Base-by-base conservation (phyloP, 2,888 invertebrate species). In the Pharmacophagus antenor region DNA sequence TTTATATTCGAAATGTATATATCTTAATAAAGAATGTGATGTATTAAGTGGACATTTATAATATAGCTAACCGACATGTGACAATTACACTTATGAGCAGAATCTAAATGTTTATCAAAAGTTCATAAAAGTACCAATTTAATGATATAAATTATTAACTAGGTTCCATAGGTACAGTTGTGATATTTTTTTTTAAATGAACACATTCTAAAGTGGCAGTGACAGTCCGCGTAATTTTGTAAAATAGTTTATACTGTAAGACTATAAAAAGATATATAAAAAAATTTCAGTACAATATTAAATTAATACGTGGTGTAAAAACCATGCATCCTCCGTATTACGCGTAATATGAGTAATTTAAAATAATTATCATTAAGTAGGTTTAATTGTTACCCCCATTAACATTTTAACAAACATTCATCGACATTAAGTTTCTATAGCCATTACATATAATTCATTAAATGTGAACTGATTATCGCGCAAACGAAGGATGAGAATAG, bases 171-270 rank as follows among this genome's bases (percentile, higher is more conserved):
- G 2, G 2, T 20, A n/a, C 18, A 18, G n/a, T 44, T 44, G 42
- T 44, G 42, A 18, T 44, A 44, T 44, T 20, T 42, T 44, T 27
- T 18, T 17, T 22, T 48, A 54, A 54, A 59, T 59, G 59, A 59
- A 59, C 59, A 59, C 59, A 59, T 49, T 47, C 21, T 8, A 44
- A 58, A 54, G 59, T 59, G 59, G 59, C 49, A 21, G 15, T 12
- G 22, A 10, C 58, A 54, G 58, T 48, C 23, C 4, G 20, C 5
- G 25, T 25, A 17, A 17, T 27, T 46, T 46, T 15, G 37, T 41
- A 52, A 52, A 52, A 22, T 47, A 47, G 44, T 41, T n/a, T 41
- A 41, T 27, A 41, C 8, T n/a, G 42, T 18, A 42, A n/a, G 42
- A 18, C 7, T 42, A 18, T 42, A 42, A 42, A 42, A 42, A 18